A percentile compares a stretch with the other conserved stretches of the same genome.
Conservation (phyloP, 2,888 invertebrate genomes). For the Rhagonycha lutea region DNA sequence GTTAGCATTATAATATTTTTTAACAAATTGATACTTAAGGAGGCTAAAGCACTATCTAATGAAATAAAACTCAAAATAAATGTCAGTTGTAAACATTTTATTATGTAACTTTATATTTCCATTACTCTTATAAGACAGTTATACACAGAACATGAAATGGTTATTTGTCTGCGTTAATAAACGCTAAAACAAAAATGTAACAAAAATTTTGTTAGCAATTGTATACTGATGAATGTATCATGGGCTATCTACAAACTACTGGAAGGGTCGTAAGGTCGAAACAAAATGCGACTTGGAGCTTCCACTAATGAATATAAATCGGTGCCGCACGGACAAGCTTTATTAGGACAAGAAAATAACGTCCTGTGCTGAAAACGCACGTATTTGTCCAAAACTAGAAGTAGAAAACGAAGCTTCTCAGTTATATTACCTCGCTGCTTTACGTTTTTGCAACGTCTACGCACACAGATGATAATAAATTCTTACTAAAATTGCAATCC, state of each 20-base stretch:
- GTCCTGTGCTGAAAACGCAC: slow-evolving; percentile 23
- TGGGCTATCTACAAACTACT: slow-evolving; percentile 24
- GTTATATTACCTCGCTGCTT: not conserved
- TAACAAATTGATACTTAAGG: not conserved
- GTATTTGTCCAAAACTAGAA: slow-evolving; percentile 18
- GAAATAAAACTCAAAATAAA: not conserved
- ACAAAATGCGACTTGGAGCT: slow-evolving; percentile 42
- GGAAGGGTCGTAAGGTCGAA: slow-evolving; percentile 38
- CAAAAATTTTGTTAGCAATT: slow-evolving; percentile 13
- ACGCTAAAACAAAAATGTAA: slow-evolving; percentile 11
- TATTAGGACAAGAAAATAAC: slow-evolving; percentile 27
- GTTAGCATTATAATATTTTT: not conserved
- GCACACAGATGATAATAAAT: slow-evolving; percentile 19
- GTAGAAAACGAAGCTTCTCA: slow-evolving; percentile 5
- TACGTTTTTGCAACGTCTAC: slow-evolving; percentile 10
- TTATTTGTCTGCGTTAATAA: slow-evolving; percentile 5
- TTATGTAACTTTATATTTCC: slow-evolving; percentile 1
- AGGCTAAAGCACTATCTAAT: not conserved
- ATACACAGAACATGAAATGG: slow-evolving; percentile 10
- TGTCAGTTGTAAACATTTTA: slow-evolving; percentile 3
- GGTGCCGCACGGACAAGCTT: slow-evolving; percentile 36
- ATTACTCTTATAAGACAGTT: slow-evolving; percentile 1
- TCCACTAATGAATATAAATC: slow-evolving; percentile 47
- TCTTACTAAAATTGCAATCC: slow-evolving; percentile 19
- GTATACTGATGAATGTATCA: slow-evolving; percentile 25